Evolutionary conservation across 1,140 invertebrate species (phyloP), one percentile per base, ranked within the genome.

Genomic region (Rhagoletis zephyria): DNA sequence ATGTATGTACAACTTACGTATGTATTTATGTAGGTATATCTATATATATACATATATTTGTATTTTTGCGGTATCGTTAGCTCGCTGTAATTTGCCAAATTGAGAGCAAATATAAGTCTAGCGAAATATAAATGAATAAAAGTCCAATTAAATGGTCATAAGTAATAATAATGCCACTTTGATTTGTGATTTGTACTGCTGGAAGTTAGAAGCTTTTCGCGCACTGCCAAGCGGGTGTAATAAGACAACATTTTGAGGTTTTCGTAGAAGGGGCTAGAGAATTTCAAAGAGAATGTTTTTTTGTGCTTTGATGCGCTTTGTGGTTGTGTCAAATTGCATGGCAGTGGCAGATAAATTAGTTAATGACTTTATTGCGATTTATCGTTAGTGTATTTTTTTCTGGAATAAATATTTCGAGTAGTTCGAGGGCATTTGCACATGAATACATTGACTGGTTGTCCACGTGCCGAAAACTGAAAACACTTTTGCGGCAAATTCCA

Each of bases 111-210:
- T 59, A 89, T 61, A 87, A 86, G 65, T 87, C 64, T 64, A 70
- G 77, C 40, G 70, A 64, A 87, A 67, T 86, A 88, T 89, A 92
- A 92, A 92, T 92, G 91, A 91, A 91, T 92, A 91, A 91, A 92
- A 92, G 90, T 92, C 91, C 91, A 92, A 92, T 92, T 92, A 92
- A 92, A 92, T 92, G 91, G 91, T 90, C 91, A 92, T 92, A 92
- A 92, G 91, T 92, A 92, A 92, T 92, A 92, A 92, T 92, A 92
- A 92, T 92, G 89, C 91, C 90, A 90, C 91, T 92, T 92, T 92
- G 91, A 92, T 92, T 92, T 92, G 91, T 92, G 91, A 89, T 90
- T 91, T 91, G 30, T 61, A 30, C 30, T 85, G 85, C 10, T 63
- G 56, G 48, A 2, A 81, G 85, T 4, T 63, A 19, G 48, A 2